Evolutionary conservation across 2,888 invertebrate genomes (phyloP).

Genomic region (Athalia rosae): DNA sequence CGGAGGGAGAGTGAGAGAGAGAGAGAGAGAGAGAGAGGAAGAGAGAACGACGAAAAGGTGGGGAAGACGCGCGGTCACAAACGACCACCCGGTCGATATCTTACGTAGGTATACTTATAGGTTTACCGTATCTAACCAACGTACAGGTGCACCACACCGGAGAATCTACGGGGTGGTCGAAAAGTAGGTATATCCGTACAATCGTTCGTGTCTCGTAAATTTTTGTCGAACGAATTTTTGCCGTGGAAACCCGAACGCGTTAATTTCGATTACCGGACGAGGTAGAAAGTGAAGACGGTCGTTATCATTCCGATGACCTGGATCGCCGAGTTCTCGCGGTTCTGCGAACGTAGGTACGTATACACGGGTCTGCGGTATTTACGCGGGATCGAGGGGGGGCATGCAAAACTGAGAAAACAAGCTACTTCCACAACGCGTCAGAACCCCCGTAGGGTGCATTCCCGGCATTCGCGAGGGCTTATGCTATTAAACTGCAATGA

Average conservation of each 20-base stretch:
- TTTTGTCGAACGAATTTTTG: too few relatives aligned
- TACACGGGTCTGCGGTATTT: background rate
- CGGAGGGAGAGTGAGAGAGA: background rate
- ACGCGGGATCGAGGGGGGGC: too few relatives aligned
- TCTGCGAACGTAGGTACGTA: background rate
- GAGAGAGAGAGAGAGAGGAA: background rate
- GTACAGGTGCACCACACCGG: background rate
- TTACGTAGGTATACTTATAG: slow-evolving; percentile 23
- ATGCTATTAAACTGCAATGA: slow-evolving; percentile 15
- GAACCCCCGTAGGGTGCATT: slow-evolving; percentile 27
- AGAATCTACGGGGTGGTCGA: too few relatives aligned
- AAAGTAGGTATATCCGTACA: too few relatives aligned
- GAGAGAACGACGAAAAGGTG: slow-evolving; percentile 15
- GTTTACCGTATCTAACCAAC: background rate
- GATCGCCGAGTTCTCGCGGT: background rate
- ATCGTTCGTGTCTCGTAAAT: too few relatives aligned
- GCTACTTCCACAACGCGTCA: slow-evolving; percentile 21
- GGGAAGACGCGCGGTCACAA: slow-evolving; percentile 29
- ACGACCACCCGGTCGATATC: slow-evolving; percentile 42
- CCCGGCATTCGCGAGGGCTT: slow-evolving; percentile 26
- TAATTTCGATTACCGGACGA: background rate
- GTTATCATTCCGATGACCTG: slow-evolving; percentile 24
- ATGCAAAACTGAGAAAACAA: slow-evolving; percentile 16
- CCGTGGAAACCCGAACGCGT: too few relatives aligned
- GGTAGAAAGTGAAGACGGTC: background rate